A percentile compares a stretch with the other conserved stretches of the same genome.
These are phyloP conservation scores for Pseudopodoces humilis DNA, from an alignment of 2,113 vertebrate species.

Conservation along the genomic window DNA sequence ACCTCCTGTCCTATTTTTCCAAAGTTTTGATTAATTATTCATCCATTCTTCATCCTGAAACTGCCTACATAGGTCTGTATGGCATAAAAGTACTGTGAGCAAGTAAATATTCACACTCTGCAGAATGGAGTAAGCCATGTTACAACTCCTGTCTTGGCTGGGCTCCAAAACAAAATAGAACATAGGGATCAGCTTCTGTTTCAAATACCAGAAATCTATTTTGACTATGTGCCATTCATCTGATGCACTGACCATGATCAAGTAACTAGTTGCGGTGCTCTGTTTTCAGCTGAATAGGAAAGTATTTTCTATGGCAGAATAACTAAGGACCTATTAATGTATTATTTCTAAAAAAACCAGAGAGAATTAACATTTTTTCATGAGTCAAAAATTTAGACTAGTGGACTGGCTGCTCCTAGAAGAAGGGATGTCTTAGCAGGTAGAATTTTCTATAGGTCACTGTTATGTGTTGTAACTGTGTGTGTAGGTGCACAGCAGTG, in stretches of 20 bases:
- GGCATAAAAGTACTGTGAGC: not conserved
- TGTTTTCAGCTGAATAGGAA: not conserved
- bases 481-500: not conserved
- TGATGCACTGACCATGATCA: not conserved
- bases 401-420: not conserved
- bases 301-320: not conserved
- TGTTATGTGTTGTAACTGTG: not conserved
- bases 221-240: not conserved
- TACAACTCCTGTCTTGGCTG: not conserved
- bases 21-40: conserved; percentile 6
- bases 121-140: not conserved
- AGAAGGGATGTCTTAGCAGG: not conserved
- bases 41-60: not conserved
- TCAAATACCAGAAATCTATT: not conserved
- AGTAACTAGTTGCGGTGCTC: no score
- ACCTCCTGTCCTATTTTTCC: not conserved
- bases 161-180: not conserved
- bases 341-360: not conserved
- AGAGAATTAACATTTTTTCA: not conserved
- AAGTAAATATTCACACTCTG: not conserved
- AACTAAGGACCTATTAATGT: not conserved
- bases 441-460: not conserved
- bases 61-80: not conserved
- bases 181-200: not conserved
- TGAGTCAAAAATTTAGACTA: not conserved